Evolutionary conservation across 2,113 vertebrate genomes (phyloP), one percentile per base, ranked within the genome.

Genomic region (Heterocephalus glaber): DNA sequence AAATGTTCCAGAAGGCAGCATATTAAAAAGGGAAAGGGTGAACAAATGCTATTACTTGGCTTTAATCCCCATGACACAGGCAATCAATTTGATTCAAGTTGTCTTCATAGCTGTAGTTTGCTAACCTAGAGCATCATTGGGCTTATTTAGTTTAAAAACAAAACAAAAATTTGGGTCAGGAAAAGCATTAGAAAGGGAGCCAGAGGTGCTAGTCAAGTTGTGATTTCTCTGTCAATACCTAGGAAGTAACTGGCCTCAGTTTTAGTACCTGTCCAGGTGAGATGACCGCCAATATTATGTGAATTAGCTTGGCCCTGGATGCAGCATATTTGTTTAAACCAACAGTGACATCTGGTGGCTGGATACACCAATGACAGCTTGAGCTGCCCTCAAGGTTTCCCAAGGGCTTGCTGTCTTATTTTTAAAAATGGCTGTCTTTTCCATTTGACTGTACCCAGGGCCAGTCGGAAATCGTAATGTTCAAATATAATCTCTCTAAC

Each of bases 321-420:
- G 68, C 44, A 95, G 65, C 5, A 52, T 82, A 89, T 94, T 98
- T 98, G 89, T 72, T 28, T 96, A 98, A 98, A 97, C 90, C 98
- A 98, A 98, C 96, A 96, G 97, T 98, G 98, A 98, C 98, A 98
- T 96, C 98, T 99, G 97, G 98, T 28, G 98, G 98, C 90, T 97
- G 1, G 0, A 77, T 85, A 81, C 70, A 60, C 58, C 87, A 97
- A 96, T 88, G 65, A 96, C 95, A 5, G 61, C 19, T 93, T 93
- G 28, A 49, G 35, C 12, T 1, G 13, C 30, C 63, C 84, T 47
- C 10, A 22, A 13, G 56, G 33, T 80, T 93, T 49, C 30, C 65
- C 6, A 8, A 1, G 49, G 7, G 38, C 22, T 52, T 52, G 41
- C 2, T 13, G 52, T 49, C 24, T 84, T n/a, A 83, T 76, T 58